Percentiles rank a stretch among this genome's conserved stretches.
phyloP scores from a whole-genome alignment of 1,140 invertebrate species.

The Cotesia chilonis region DNA sequence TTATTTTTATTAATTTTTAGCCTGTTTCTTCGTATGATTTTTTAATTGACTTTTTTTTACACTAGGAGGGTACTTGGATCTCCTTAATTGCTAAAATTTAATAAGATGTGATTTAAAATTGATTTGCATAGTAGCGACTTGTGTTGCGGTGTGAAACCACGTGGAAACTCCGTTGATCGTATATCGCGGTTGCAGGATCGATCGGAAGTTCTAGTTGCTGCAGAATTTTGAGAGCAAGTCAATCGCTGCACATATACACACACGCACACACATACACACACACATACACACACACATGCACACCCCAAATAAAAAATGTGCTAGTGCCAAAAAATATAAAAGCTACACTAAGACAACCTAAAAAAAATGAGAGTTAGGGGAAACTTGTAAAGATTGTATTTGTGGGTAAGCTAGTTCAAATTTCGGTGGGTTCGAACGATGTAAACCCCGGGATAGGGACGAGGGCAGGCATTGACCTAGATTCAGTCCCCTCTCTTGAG shows the following conservation, averaged over 20 bases:
- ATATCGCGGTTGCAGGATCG: slow-evolving; percentile 32
- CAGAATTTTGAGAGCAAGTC: neutral
- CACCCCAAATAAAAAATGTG: no score
- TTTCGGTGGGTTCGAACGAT: slow-evolving; percentile 33
- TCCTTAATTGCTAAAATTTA: no score
- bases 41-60: no score
- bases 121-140: neutral
- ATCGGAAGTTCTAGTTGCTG: slow-evolving; percentile 38
- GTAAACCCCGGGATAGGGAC: slow-evolving; percentile 39
- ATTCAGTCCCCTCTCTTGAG: slow-evolving; percentile 37
- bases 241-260: no score
- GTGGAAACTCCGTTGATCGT: slow-evolving; percentile 7
- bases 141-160: slow-evolving; percentile 9
- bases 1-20: no score
- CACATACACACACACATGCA: no score
- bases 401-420: neutral
- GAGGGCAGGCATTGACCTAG: slow-evolving; percentile 47
- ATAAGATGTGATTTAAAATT: no score
- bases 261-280: no score
- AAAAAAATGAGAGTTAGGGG: neutral
- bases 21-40: no score
- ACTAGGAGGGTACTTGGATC: no score
- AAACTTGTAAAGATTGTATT: neutral
- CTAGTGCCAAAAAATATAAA: no score
- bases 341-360: neutral